Evolutionary conservation across 35 echinoderm and acorn worm species (phyloP), one percentile per base, ranked within the genome.

Genomic region (Holothuria glaberrima): DNA sequence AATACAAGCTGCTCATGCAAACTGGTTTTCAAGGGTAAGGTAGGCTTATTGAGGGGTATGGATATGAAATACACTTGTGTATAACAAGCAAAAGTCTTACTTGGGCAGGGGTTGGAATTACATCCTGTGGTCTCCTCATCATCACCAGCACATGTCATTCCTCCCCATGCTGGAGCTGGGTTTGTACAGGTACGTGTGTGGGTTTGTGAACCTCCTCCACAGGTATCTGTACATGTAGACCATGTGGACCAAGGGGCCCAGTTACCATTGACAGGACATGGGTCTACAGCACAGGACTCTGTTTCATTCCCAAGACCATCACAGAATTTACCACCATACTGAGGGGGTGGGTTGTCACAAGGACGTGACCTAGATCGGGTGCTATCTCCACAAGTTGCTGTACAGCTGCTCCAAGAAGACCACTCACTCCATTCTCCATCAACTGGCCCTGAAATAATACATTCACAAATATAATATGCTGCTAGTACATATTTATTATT

Each of bases 281-380:
- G 57, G 24, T 91, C 30, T 19, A 82, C 94, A 71, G 62, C 90
- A 65, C 95, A 97, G 12, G 58, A 27, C 32, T 87, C 71, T 17
- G 58, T 83, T 31, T 92, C 57, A 25, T 71, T 45, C 16, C 22
- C 25, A 58, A 31, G 21, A 16, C 95, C 95, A 30, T 71, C 50
- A 70, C 95, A 97, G 27, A 69, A 69, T 20, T 35, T 50, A 3
- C 95, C 95, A 16, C 95, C 95, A 71, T 97, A 90, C 29, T 90
- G 86, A 19, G 80, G 90, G 21, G 41, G 19, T 7, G 74, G 74
- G 38, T 50, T 78, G 38, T 78, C 74, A 48, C 74, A 78, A 25
- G 35, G 0, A 16, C 50, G 74, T 48, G 74, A 78, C 41, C 74
- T 48, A 24, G 50, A 52, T 22, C 38, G 74, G 9, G n/a, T 48